Percentiles rank a stretch among this genome's conserved stretches.
These are phyloP conservation scores for Anisognathus igniventris DNA, from an alignment of 2,797 vertebrate genomes.

Conservation along the genomic window DNA sequence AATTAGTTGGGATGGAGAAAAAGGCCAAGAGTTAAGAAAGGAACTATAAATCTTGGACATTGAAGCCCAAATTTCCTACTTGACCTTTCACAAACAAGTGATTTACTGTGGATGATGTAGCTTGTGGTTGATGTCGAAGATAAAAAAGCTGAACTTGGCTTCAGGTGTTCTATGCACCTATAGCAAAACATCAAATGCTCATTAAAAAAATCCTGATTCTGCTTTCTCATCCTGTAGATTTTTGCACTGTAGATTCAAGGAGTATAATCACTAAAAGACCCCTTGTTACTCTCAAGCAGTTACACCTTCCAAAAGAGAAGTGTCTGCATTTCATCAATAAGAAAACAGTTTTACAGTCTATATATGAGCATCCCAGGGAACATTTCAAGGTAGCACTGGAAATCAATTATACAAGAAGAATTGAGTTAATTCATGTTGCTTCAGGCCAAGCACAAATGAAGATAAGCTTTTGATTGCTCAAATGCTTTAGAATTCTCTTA, in stretches of 20 bases:
- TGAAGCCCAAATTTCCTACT: not conserved
- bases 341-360: not conserved
- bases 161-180: not conserved
- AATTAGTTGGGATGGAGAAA: not conserved
- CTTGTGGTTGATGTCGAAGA: not conserved
- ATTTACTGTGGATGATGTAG: not conserved
- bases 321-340: not conserved
- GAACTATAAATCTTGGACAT: not conserved
- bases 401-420: not conserved
- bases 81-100: not conserved
- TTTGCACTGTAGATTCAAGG: not conserved
- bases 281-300: not conserved
- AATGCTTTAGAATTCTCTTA: not conserved
- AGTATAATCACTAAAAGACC: not conserved
- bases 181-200: not conserved
- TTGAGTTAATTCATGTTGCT: not conserved
- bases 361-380: not conserved
- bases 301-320: not conserved
- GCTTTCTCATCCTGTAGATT: not conserved
- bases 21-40: not conserved
- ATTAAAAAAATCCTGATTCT: not conserved
- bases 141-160: not conserved
- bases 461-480: constrained; percentile 10
- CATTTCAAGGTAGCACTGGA: not conserved
- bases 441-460: not conserved